These are phyloP conservation scores for Xylota segnis DNA, from an alignment of 2,888 invertebrate species.

Conservation along the genomic window DNA sequence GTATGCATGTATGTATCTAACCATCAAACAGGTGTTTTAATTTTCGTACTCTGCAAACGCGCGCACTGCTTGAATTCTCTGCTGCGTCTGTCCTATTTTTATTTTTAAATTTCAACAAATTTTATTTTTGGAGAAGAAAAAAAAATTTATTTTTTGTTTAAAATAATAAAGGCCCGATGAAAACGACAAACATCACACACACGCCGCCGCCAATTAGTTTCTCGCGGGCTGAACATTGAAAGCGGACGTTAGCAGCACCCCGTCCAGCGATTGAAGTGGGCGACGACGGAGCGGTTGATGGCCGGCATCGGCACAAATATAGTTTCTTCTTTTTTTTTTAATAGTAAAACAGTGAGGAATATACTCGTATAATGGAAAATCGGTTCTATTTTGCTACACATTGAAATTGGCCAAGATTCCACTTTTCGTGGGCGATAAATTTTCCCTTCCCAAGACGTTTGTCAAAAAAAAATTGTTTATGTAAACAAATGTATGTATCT, in stretches of 20 bases:
- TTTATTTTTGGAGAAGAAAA: constrained; percentile 56
- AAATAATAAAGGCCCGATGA: constrained; percentile 29
- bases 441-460: constrained; percentile 43
- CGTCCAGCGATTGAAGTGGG: constrained; percentile 39
- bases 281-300: constrained; percentile 44
- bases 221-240: constrained; percentile 38
- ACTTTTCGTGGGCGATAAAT: constrained; percentile 56
- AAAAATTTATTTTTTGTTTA: background rate
- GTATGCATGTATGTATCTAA: background rate
- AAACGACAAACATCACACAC: constrained; percentile 42
- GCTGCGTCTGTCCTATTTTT: constrained; percentile 38
- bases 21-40: constrained; percentile 59
- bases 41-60: constrained; percentile 2
- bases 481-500: background rate
- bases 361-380: constrained; percentile 42
- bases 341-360: constrained; percentile 47
- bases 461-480: constrained; percentile 31
- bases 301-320: constrained; percentile 42
- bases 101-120: constrained; percentile 26
- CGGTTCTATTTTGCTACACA: constrained; percentile 28
- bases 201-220: constrained; percentile 58
- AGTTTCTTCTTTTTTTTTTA: background rate
- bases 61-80: constrained; percentile 1
- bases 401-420: constrained; percentile 51
- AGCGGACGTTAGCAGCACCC: constrained; percentile 36